Evolutionary conservation across 2,113 vertebrate genomes (phyloP).

Genomic region (Mesocricetus auratus): DNA sequence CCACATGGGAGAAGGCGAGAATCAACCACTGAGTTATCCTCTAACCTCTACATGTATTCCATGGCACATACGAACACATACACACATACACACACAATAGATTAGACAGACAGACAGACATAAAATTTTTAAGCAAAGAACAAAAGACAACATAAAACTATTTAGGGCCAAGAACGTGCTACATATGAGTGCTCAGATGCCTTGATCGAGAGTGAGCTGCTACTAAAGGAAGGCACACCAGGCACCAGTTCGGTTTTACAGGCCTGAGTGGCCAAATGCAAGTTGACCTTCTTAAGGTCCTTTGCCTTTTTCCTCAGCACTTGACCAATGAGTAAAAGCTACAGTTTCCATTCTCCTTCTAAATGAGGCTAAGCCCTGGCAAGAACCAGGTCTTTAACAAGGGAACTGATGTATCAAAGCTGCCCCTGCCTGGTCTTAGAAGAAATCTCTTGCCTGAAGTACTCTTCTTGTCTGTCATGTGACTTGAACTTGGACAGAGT

Average conservation of each 20-base stretch:
- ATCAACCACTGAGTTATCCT: background rate
- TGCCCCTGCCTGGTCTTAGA: background rate
- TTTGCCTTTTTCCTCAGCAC: background rate
- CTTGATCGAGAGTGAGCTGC: background rate
- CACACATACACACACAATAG: background rate
- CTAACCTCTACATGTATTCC: background rate
- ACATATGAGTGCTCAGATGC: background rate
- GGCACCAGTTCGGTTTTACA: background rate
- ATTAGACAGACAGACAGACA: background rate
- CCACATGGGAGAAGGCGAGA: background rate
- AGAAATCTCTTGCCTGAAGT: background rate
- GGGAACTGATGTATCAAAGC: background rate
- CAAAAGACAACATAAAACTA: background rate
- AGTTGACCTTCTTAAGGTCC: background rate
- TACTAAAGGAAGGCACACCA: background rate
- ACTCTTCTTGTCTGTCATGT: background rate
- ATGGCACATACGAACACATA: background rate
- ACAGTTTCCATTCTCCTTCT: background rate
- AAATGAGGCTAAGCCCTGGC: background rate
- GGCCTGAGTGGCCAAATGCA: background rate
- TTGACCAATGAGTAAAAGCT: background rate
- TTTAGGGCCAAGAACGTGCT: background rate
- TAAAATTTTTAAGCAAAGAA: background rate
- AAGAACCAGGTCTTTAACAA: background rate
- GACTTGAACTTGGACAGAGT: background rate